These are phyloP conservation scores for Anthophora plumipes DNA, from an alignment of 2,888 invertebrate species.

Conservation along the genomic window DNA sequence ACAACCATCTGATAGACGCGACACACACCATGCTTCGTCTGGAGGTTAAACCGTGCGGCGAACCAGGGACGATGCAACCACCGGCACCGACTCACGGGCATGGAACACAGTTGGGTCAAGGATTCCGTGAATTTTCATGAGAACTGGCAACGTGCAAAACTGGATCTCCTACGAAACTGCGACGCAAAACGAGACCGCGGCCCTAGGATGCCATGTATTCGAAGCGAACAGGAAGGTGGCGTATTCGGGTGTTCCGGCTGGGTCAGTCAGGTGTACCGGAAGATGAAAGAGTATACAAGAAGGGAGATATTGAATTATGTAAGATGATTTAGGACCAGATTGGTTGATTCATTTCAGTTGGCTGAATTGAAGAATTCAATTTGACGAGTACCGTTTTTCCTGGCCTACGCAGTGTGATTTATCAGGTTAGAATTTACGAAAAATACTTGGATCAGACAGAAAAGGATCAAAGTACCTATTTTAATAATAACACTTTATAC, in stretches of 20 bases:
- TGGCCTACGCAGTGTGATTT: too few species aligned
- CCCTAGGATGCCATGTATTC: background rate
- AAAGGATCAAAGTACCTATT: too few species aligned
- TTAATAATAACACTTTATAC: too few species aligned
- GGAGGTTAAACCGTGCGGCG: conserved; percentile 71
- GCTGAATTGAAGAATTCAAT: too few species aligned
- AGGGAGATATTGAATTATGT: too few species aligned
- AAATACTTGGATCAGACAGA: too few species aligned
- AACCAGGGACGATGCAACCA: conserved; percentile 62
- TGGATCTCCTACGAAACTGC: conserved; percentile 10
- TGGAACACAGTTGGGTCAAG: conserved; percentile 65
- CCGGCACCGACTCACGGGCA: conserved; percentile 40
- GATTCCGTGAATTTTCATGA: conserved; percentile 67
- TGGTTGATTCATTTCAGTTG: too few species aligned
- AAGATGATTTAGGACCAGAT: too few species aligned
- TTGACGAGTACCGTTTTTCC: too few species aligned
- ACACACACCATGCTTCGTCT: conserved; percentile 63
- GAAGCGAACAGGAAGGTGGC: background rate
- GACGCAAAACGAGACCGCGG: background rate
- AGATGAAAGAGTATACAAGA: too few species aligned
- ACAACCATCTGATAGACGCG: conserved; percentile 69
- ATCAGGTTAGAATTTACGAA: too few species aligned
- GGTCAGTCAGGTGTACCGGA: background rate
- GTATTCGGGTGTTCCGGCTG: background rate
- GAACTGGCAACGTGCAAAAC: conserved; percentile 37